Evolutionary conservation across 2,888 invertebrate genomes (phyloP).

Genomic region (Muschampia plurimacula): DNA sequence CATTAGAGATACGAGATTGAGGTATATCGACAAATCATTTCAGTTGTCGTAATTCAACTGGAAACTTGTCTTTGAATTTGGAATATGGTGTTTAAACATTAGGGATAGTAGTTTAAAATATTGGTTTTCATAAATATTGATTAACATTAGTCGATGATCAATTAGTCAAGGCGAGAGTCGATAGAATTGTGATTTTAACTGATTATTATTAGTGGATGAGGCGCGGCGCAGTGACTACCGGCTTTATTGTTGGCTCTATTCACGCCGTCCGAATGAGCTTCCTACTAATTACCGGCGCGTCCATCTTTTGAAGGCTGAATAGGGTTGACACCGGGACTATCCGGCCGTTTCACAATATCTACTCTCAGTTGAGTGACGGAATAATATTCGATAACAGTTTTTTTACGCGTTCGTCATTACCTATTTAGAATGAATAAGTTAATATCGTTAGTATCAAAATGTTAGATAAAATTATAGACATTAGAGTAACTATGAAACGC

Average conservation of each 20-base stretch:
- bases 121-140: slow-evolving; percentile 27
- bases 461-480: slow-evolving; percentile 40
- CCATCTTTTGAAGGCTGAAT: slow-evolving; percentile 47
- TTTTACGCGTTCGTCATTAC: slow-evolving; percentile 28
- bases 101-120: neutral
- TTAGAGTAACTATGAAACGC: slow-evolving; percentile 33
- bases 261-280: slow-evolving; percentile 72
- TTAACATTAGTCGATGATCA: slow-evolving; percentile 35
- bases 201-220: slow-evolving; percentile 64
- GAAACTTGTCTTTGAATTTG: slow-evolving; percentile 6
- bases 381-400: slow-evolving; percentile 31
- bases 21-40: slow-evolving; percentile 39
- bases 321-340: slow-evolving; percentile 58
- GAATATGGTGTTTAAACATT: neutral
- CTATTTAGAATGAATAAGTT: slow-evolving; percentile 35
- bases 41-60: slow-evolving; percentile 25
- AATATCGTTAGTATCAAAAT: slow-evolving; percentile 36
- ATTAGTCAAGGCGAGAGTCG: slow-evolving; percentile 38
- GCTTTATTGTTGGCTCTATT: slow-evolving; percentile 72
- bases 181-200: slow-evolving; percentile 70
- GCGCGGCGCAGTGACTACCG: slow-evolving; percentile 67
- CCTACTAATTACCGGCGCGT: slow-evolving; percentile 70
- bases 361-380: slow-evolving; percentile 16
- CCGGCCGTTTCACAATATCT: slow-evolving; percentile 17
- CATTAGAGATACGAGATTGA: slow-evolving; percentile 45